Evolutionary conservation across 2,888 invertebrate genomes (phyloP).

Genomic region (Leistus spinibarbis): DNA sequence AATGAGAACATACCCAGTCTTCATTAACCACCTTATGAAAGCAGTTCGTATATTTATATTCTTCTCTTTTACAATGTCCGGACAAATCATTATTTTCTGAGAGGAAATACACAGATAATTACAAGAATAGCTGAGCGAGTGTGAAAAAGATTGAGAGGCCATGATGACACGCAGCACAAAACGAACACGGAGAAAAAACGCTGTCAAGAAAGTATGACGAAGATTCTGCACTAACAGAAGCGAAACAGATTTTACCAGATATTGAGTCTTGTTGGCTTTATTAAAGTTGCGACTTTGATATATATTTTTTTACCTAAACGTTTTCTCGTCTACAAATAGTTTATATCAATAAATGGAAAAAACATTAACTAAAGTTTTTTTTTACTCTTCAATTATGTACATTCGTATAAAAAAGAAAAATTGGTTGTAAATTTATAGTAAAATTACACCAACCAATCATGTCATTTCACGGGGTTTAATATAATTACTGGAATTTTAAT

Average conservation of each 20-base stretch:
- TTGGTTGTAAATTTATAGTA: no score
- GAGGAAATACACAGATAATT: not conserved
- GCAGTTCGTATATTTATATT: not conserved
- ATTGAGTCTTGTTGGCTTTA: not conserved
- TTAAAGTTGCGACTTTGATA: not conserved
- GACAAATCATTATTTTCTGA: not conserved
- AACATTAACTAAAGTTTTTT: not conserved
- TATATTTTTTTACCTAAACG: not conserved
- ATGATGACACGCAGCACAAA: not conserved
- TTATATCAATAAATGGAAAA: not conserved
- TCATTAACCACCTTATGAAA: not conserved
- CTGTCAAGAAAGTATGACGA: constrained; percentile 8
- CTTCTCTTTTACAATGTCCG: not conserved
- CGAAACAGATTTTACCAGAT: not conserved
- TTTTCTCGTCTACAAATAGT: not conserved
- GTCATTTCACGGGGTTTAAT: no score
- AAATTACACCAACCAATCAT: no score
- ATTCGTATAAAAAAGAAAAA: no score
- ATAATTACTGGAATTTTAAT: no score
- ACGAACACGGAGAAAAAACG: not conserved
- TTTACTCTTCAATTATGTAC: not conserved
- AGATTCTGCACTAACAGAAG: not conserved
- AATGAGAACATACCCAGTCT: no score
- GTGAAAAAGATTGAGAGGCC: not conserved
- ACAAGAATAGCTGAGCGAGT: not conserved